Conservation (phyloP, 1,140 invertebrate species). For the Calephelis nemesis region DNA sequence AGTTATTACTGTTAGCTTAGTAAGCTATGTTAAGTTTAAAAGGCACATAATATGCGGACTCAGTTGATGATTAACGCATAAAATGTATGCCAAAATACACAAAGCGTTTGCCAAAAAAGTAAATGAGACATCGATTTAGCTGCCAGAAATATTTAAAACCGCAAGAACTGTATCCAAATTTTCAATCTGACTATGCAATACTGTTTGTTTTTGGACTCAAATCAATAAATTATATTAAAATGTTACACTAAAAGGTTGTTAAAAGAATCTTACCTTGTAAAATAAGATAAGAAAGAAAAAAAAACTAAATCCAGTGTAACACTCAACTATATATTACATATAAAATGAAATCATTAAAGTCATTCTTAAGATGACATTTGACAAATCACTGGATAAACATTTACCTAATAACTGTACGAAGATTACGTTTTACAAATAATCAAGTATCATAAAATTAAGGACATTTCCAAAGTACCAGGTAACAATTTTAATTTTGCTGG, state of each 20-base stretch:
- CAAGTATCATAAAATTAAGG: neutral
- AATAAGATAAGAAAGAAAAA: no score
- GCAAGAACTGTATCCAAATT: slow-evolving; percentile 18
- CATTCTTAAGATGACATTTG: no score
- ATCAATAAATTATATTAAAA: neutral
- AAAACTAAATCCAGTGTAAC: no score
- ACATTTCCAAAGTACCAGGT: neutral
- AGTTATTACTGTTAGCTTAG: neutral
- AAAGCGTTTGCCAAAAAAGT: slow-evolving; percentile 20
- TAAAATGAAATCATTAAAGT: no score
- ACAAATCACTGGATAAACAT: no score
- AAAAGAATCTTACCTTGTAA: neutral
- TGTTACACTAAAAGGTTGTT: neutral
- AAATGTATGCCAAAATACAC: slow-evolving; percentile 24
- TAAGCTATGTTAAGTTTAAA: slow-evolving; percentile 1
- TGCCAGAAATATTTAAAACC: slow-evolving; percentile 25
- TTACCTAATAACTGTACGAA: no score
- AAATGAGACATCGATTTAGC: slow-evolving; percentile 24
- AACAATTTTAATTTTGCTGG: neutral
- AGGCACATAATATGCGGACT: slow-evolving; percentile 17
- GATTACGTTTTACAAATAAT: no score
- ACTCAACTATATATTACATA: no score
- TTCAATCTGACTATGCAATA: slow-evolving; percentile 18
- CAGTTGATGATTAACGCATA: slow-evolving; percentile 20
- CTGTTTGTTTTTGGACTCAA: neutral